These are phyloP conservation scores for Spinus pinus DNA, from an alignment of 2,797 vertebrate species.

Conservation along the genomic window DNA sequence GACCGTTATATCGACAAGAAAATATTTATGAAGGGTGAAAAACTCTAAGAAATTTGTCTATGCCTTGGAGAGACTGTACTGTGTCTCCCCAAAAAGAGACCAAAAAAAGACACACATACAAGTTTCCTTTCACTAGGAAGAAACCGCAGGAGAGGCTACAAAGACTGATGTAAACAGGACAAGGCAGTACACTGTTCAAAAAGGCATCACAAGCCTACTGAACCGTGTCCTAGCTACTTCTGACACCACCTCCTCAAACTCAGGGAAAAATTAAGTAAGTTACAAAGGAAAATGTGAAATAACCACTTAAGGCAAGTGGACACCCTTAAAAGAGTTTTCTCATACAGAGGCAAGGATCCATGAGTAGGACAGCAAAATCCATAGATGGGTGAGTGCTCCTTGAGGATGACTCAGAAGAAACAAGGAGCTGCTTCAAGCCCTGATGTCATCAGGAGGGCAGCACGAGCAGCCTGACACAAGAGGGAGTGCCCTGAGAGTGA, in stretches of 20 bases:
- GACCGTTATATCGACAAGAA: rapidly evolving
- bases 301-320: not conserved
- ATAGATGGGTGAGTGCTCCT: rapidly evolving
- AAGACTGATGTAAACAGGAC: not conserved
- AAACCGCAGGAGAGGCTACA: not conserved
- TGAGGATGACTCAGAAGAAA: not conserved
- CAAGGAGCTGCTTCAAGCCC: not conserved
- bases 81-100: not conserved
- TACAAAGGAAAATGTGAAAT: not conserved
- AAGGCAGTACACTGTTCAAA: not conserved
- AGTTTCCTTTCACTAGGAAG: not conserved
- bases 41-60: not conserved
- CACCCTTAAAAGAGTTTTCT: not conserved
- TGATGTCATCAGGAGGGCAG: not conserved
- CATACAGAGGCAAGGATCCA: not conserved
- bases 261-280: not conserved
- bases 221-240: not conserved
- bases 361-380: not conserved
- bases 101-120: not conserved
- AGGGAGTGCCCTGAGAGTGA: not conserved
- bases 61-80: not conserved
- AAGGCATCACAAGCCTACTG: not conserved
- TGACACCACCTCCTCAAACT: not conserved
- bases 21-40: not conserved
- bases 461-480: not conserved